These are phyloP conservation scores for Geotria australis DNA, from an alignment of 2,797 vertebrate species.

Conservation along the genomic window DNA sequence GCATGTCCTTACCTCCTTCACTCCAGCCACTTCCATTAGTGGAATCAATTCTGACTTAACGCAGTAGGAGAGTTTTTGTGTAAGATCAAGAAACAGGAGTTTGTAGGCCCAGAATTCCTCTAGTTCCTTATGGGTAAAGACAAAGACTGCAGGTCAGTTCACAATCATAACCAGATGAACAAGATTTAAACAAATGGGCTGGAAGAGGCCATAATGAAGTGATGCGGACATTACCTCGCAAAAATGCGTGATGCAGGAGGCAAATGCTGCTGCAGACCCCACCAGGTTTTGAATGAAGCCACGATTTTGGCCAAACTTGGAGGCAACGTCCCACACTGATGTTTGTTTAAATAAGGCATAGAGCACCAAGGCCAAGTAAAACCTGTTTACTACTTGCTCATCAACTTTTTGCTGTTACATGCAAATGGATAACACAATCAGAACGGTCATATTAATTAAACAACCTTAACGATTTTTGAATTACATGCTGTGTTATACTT, in stretches of 20 bases:
- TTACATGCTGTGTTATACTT: too few relatives aligned
- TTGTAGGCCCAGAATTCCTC: constrained; percentile 76
- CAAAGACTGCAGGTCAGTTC: not conserved
- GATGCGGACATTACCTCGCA: constrained; percentile 26
- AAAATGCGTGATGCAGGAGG: constrained; percentile 58
- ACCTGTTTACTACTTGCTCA: constrained; percentile 16
- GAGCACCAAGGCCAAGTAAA: constrained; percentile 54
- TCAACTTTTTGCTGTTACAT: constrained; percentile 19
- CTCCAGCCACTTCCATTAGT: constrained; percentile 74
- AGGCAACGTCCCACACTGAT: constrained; percentile 41
- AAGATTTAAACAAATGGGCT: not conserved
- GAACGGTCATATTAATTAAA: not conserved
- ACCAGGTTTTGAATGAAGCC: constrained; percentile 58
- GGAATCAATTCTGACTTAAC: constrained; percentile 58
- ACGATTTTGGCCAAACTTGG: constrained; percentile 40
- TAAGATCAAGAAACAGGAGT: constrained; percentile 44
- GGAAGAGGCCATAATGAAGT: not conserved
- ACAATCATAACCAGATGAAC: not conserved
- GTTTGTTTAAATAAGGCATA: constrained; percentile 41
- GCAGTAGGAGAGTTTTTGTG: constrained; percentile 47
- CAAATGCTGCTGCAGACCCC: constrained; percentile 44
- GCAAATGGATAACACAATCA: too few relatives aligned
- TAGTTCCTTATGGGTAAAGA: constrained; percentile 26
- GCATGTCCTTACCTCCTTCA: constrained; percentile 38
- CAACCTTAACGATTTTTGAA: not conserved